Conservation (phyloP, 2,888 invertebrate species). For the Hedychridium roseum region DNA sequence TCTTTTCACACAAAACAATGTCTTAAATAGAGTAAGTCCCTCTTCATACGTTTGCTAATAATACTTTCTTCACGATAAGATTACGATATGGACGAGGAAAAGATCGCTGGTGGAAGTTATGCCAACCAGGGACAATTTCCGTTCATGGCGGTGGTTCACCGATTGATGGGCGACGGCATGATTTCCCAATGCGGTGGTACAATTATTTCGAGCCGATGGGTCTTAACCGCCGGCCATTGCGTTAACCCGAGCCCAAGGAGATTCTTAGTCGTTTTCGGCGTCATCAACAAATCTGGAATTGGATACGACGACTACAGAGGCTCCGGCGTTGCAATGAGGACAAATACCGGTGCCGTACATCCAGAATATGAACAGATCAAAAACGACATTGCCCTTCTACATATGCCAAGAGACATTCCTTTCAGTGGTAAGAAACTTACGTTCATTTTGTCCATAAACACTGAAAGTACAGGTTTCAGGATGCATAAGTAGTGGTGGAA, state of each 20-base stretch:
- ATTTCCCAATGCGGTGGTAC: constrained; percentile 37
- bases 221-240: constrained; percentile 41
- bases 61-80: not conserved
- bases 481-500: not conserved
- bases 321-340: constrained; percentile 34
- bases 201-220: constrained; percentile 38
- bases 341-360: constrained; percentile 23
- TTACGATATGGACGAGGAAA: constrained; percentile 3
- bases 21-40: not conserved
- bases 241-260: constrained; percentile 17
- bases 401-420: constrained; percentile 36
- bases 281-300: constrained; percentile 29
- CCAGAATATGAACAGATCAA: constrained; percentile 20
- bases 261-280: constrained; percentile 35
- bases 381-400: constrained; percentile 36
- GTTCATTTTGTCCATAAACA: not conserved
- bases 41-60: not conserved
- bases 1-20: not conserved
- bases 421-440: constrained; percentile 26
- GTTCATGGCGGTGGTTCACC: constrained; percentile 41
- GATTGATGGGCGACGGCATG: constrained; percentile 17
- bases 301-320: constrained; percentile 28
- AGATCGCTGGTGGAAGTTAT: constrained; percentile 30
- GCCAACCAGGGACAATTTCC: constrained; percentile 36
- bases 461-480: not conserved